Evolutionary conservation across 2,888 invertebrate species (phyloP), one percentile per base, ranked within the genome.

Genomic region (Graphium colonna): DNA sequence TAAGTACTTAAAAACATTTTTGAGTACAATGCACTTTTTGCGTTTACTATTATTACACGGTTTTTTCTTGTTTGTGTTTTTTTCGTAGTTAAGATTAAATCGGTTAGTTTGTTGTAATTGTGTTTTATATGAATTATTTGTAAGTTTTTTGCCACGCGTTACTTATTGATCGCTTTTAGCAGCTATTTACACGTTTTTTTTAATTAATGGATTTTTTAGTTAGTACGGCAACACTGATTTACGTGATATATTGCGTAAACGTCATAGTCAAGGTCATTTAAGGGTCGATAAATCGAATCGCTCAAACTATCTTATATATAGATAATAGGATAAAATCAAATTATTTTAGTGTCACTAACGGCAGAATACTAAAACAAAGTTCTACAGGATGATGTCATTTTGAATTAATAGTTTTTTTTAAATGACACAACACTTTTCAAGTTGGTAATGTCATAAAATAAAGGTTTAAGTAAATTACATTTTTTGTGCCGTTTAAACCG

Each of bases 21-120:
- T 65, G 71, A 78, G 80, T 82, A 82, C 79, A 84, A 80, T 77
- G 76, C 79, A 79, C 73, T 73, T 74, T 74, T 79, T 78, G 74
- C 71, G 71, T 62, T 76, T 72, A 73, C 61, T 55, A 36, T 62
- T 67, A 67, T 67, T 69, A 68, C 69, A 67, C 61, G 31, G 68
- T 61, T 60, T 68, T 69, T 68, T 60, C 68, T 63, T 57, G 58
- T 57, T 64, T 64, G 62, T 66, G 67, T 73, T 72, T 71, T 66
- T 67, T 62, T 65, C 58, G n/a, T 36, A 36, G 36, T 12, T 36
- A 36, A n/a, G 36, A n/a, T 12, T 36, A 21, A 21, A 21, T 21
- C 21, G 56, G 56, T 49, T 54, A 58, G 61, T 68, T 65, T 74
- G 67, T 73, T 75, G 69, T 73, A 74, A 71, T 74, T 74, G 66